Conservation (phyloP, 1,140 invertebrate species). For the Calycopis cecrops region DNA sequence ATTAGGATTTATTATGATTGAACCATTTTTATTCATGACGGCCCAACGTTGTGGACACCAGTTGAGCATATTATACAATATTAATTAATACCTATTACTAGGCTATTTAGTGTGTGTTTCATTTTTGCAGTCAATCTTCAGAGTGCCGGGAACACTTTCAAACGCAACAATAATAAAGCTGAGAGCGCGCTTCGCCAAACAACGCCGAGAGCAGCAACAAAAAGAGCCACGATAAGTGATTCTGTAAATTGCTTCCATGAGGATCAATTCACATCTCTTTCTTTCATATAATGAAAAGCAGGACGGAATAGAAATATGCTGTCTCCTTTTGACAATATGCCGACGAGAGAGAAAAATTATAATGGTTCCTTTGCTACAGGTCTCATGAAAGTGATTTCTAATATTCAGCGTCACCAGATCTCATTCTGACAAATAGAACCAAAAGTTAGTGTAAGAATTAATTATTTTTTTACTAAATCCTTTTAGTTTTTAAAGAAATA, state of each 20-base stretch:
- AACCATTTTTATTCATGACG: too few species aligned
- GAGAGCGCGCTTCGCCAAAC: conserved; percentile 75
- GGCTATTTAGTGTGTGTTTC: conserved; percentile 17
- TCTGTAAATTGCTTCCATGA: not conserved
- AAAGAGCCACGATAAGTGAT: conserved; percentile 53
- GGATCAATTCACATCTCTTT: too few species aligned
- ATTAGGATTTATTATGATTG: too few species aligned
- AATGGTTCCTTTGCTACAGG: too few species aligned
- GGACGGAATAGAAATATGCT: too few species aligned
- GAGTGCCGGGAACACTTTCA: conserved; percentile 84
- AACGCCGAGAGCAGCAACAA: conserved; percentile 67
- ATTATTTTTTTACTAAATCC: not conserved
- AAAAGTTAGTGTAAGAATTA: conserved; percentile 1
- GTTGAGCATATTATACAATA: too few species aligned
- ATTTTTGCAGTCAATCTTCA: conserved; percentile 84
- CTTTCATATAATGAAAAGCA: too few species aligned
- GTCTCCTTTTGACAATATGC: too few species aligned
- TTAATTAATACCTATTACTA: not conserved
- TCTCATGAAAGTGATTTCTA: not conserved
- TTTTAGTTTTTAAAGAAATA: too few species aligned
- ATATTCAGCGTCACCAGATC: conserved; percentile 2
- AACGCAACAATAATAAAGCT: conserved; percentile 79
- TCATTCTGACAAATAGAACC: conserved; percentile 7
- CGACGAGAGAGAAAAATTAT: too few species aligned
- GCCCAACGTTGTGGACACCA: too few species aligned